Percentiles rank a stretch among this genome's conserved stretches.
phyloP scores from a whole-genome alignment of 2,888 invertebrate species.

The Andrena minutula region DNA sequence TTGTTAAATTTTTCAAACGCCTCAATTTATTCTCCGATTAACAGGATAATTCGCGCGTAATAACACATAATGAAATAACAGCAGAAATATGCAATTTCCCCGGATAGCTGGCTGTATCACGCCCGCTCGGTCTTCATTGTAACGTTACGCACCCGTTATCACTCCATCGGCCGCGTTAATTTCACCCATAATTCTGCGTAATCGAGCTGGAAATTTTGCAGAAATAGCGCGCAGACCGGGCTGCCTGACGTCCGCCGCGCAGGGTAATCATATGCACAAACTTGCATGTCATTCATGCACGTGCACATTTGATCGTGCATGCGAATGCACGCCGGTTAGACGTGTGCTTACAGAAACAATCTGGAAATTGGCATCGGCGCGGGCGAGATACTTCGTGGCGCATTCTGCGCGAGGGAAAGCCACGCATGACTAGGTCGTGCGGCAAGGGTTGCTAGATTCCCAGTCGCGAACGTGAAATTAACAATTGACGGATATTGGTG shows the following conservation, averaged over 20 bases:
- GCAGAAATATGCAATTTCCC: conserved; percentile 37
- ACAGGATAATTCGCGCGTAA: background rate
- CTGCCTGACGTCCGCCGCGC: background rate
- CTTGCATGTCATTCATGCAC: conserved; percentile 48
- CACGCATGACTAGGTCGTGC: conserved; percentile 19
- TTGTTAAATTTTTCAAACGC: background rate
- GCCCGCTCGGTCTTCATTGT: conserved; percentile 34
- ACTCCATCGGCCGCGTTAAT: conserved; percentile 42
- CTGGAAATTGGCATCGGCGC: conserved; percentile 23
- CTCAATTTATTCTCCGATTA: background rate
- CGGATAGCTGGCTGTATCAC: background rate
- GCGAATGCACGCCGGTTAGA: conserved; percentile 10
- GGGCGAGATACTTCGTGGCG: conserved; percentile 72
- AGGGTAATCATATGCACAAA: conserved; percentile 39
- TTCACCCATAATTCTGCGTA: conserved; percentile 53
- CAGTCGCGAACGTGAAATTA: conserved; percentile 15
- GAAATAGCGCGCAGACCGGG: conserved; percentile 28
- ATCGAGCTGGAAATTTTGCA: conserved; percentile 55
- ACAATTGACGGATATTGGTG: background rate
- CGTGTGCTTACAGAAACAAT: conserved; percentile 32
- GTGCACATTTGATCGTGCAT: conserved; percentile 41
- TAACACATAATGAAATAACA: conserved; percentile 50
- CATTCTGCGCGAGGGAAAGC: conserved; percentile 60
- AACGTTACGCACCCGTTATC: conserved; percentile 40
- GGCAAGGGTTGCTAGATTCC: conserved; percentile 4